Evolutionary conservation across 2,888 invertebrate genomes (phyloP).

Genomic region (Mythimna lalbum): DNA sequence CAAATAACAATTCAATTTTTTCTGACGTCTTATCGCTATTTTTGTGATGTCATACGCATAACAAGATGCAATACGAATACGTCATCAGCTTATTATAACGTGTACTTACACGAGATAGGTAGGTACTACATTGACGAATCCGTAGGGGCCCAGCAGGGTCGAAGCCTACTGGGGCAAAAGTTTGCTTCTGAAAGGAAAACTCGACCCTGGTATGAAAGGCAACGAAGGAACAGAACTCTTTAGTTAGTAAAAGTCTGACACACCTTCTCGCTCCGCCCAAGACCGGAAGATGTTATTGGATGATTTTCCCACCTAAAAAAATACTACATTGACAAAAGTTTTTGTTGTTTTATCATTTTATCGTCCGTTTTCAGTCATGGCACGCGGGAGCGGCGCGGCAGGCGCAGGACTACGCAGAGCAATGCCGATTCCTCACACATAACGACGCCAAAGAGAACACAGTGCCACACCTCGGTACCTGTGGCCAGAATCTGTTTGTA

Average conservation of each 20-base stretch:
- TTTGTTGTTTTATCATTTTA: not conserved
- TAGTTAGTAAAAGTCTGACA: too few relatives aligned
- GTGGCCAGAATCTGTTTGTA: constrained; percentile 96
- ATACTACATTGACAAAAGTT: not conserved
- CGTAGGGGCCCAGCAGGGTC: too few relatives aligned
- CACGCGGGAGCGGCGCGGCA: constrained; percentile 92
- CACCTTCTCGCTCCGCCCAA: too few relatives aligned
- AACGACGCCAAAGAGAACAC: constrained; percentile 92
- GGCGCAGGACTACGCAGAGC: constrained; percentile 94
- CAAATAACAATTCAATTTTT: not conserved
- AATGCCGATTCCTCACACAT: constrained; percentile 93
- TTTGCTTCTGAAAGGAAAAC: too few relatives aligned
- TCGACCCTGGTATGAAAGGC: too few relatives aligned
- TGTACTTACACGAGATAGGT: not conserved
- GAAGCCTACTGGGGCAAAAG: too few relatives aligned
- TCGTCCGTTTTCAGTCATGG: constrained; percentile 91
- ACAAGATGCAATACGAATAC: not conserved
- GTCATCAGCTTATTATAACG: not conserved
- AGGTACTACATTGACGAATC: too few relatives aligned
- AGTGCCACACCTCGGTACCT: constrained; percentile 92
- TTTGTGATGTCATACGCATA: not conserved
- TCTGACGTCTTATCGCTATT: not conserved
- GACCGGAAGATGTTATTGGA: too few relatives aligned
- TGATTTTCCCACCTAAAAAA: too few relatives aligned
- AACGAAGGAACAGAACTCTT: too few relatives aligned